Base-by-base conservation (phyloP, 2,113 vertebrate species). In the Hymenochirus boettgeri region DNA sequence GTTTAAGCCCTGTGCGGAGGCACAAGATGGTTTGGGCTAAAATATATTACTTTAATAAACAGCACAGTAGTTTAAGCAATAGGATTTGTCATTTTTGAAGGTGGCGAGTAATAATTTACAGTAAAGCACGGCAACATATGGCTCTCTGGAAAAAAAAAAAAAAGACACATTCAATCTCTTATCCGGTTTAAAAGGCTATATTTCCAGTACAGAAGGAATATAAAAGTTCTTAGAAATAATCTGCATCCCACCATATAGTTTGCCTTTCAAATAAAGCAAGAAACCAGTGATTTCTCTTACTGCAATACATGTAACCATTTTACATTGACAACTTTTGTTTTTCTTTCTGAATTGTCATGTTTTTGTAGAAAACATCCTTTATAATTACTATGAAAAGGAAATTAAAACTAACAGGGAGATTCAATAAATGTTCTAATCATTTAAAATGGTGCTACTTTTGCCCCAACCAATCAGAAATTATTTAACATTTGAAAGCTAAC, bases 31-130 rank as follows among this genome's bases (percentile, higher is more conserved):
- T 18, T 24, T 35, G 5, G 5, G 24, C 19, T 7, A 33, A 19
- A 47, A 57, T 37, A 33, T 65, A 57, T 57, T 18, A 48, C 19
- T 57, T 26, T 57, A 57, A 65, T 65, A 65, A 65, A 13, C 17
- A 8, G n/a, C 22, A 13, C 27, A 27, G 12, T 47, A 35, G 21
- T 21, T 35, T 35, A 50, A 47, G 9, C 37, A 56, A 56, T 11
- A 64, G 35, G 18, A 55, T 45, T 56, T 64, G 35, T 64, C 52
- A 55, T 23, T 37, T 45, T 39, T 9, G 24, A 23, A 35, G 50
- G 39, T 42, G 39, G 39, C n/a, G 39, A n/a, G 42, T 12, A 57
- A 57, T 24, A 57, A 33, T 21, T 29, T 29, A 55, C 18, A 31
- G n/a, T 55, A 55, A 31, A 15, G 39, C 17, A 15, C 39, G 11